phyloP scores from a whole-genome alignment of 2,888 invertebrate genomes.

The Eilema depressum region DNA sequence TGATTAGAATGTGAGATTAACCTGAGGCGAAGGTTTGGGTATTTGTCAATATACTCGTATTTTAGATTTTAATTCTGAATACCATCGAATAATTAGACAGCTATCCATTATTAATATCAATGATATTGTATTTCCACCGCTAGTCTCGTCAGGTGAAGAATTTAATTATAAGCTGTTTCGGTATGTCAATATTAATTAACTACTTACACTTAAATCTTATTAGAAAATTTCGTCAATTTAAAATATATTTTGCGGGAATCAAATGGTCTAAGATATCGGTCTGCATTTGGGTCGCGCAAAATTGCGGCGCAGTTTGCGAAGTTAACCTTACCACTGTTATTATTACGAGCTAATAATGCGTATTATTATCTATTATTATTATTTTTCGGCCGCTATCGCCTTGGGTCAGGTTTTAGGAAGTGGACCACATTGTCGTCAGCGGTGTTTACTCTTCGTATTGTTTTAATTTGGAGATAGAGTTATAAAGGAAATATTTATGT shows the following conservation, averaged over 20 bases:
- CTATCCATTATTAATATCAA: too few relatives aligned
- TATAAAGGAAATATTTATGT: background rate
- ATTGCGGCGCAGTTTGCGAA: constrained; percentile 71
- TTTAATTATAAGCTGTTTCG: background rate
- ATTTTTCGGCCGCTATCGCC: constrained; percentile 41
- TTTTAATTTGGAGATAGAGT: constrained; percentile 14
- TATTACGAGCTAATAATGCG: constrained; percentile 45
- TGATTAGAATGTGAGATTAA: too few relatives aligned
- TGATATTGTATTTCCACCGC: background rate
- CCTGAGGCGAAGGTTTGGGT: too few relatives aligned
- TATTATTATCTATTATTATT: constrained; percentile 20
- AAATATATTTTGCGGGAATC: background rate
- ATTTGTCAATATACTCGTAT: too few relatives aligned
- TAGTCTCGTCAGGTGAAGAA: background rate
- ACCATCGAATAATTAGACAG: too few relatives aligned
- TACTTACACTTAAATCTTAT: too few relatives aligned
- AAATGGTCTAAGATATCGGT: constrained; percentile 1
- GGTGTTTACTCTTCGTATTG: constrained; percentile 34
- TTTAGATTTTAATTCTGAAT: too few relatives aligned
- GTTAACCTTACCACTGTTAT: constrained; percentile 62
- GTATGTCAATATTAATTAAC: background rate
- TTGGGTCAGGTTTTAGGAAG: constrained; percentile 47
- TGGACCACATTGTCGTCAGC: constrained; percentile 39
- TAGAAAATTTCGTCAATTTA: background rate
- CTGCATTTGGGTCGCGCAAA: constrained; percentile 43